Base-by-base conservation (phyloP, 2,113 vertebrate genomes). In the Xyrauchen texanus region DNA sequence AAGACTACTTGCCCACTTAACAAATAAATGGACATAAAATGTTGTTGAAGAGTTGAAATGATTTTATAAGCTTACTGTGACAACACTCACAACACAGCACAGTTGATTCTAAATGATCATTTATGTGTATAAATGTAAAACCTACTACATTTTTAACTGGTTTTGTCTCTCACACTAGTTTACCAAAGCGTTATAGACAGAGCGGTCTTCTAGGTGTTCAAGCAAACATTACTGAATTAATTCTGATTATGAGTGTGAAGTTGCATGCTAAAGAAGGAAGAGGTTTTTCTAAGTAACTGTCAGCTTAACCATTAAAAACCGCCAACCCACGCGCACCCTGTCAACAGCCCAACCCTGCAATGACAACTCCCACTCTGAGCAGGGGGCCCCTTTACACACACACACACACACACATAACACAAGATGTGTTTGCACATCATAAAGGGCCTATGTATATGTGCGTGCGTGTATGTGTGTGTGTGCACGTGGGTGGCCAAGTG, bases 221-320 rank as follows among this genome's bases (percentile, higher is more conserved):
- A 62, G 34, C 58, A 34, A 9, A 16, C 7, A n/a, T 74, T 46
- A 34, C 42, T 44, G 51, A 42, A 76, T 52, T 42, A 49, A 76
- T 76, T 4, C 13, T 52, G 12, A 44, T 52, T 65, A 49, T 44
- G 71, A 63, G 60, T 46, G 16, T 75, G 51, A 76, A 66, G 74
- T 55, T 52, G 11, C 4, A 65, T 55, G 73, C 49, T 61, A 15
- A 76, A 65, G 49, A 7, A 34, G 46, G 72, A 74, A 74, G 58
- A 65, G 61, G 62, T 55, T 76, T 76, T 76, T 76, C 74, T 66
- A 47, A 76, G 74, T 76, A 76, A 65, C 74, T 66, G 74, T 76
- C 74, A 55, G 61, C 74, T 76, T 76, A 76, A 55, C 49, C 74
- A 76, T 65, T 76, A 66, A 64, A 64, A 55, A 76, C 74, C 49